These are phyloP conservation scores for Nesospiza acunhae DNA, from an alignment of 2,113 vertebrate species.

Conservation along the genomic window DNA sequence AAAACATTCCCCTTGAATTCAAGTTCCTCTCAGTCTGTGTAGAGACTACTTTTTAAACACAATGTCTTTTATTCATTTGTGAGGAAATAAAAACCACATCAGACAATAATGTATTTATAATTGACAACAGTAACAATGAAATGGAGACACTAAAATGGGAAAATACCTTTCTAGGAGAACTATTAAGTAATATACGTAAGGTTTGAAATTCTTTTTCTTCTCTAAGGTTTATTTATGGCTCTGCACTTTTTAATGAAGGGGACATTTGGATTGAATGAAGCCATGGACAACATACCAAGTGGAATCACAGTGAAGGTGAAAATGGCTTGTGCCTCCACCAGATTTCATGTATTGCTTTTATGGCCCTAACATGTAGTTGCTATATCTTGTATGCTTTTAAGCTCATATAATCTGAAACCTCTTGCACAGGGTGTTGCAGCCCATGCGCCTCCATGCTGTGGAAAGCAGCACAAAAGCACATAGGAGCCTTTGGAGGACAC, in stretches of 20 bases:
- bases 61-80: background rate
- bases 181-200: background rate
- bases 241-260: background rate
- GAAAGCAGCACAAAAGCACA: background rate
- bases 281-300: background rate
- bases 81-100: background rate
- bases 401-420: background rate
- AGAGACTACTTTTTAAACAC: background rate
- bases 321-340: rapidly evolving
- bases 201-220: background rate
- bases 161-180: background rate
- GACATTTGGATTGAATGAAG: background rate
- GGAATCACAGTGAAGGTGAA: background rate
- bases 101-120: background rate
- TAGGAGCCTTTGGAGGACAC: background rate
- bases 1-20: background rate
- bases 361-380: background rate
- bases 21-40: background rate
- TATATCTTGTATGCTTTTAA: background rate
- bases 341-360: background rate
- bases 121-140: background rate
- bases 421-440: background rate
- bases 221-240: background rate
- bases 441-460: background rate
- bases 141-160: background rate